Conservation (phyloP, 2,888 invertebrate species). For the Julus scandinavius region DNA sequence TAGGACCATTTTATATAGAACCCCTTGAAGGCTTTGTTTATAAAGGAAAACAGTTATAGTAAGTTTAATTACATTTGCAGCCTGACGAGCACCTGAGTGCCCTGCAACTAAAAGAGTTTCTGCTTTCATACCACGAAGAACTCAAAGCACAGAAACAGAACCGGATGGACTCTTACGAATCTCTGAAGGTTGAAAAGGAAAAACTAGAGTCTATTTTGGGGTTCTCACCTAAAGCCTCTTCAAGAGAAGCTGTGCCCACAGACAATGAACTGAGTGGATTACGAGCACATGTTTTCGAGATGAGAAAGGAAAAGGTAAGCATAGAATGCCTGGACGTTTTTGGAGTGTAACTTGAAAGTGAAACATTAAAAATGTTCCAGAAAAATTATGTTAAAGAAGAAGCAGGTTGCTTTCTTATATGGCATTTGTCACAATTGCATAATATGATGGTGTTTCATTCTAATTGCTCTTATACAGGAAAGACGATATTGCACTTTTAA, state of each 20-base stretch:
- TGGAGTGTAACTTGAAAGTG: too few species aligned
- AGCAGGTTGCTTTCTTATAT: too few species aligned
- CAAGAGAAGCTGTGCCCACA: neutral
- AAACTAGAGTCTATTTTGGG: neutral
- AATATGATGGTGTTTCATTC: too few species aligned
- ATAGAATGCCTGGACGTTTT: too few species aligned
- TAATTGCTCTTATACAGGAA: too few species aligned
- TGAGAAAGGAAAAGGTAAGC: slow-evolving; percentile 34
- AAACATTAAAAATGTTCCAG: too few species aligned
- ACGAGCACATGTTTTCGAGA: neutral
- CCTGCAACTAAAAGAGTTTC: neutral
- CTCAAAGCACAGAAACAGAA: neutral
- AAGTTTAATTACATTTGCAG: neutral
- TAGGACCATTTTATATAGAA: too few species aligned
- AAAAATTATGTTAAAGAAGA: too few species aligned
- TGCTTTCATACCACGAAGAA: neutral
- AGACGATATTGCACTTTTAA: too few species aligned
- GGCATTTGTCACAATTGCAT: too few species aligned
- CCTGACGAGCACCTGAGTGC: slow-evolving; percentile 2
- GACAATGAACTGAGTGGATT: neutral
- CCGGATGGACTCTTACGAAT: neutral
- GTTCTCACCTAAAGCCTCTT: neutral
- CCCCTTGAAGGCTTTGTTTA: neutral
- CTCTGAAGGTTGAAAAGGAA: neutral
- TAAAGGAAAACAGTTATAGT: too few species aligned